Evolutionary conservation across 2,113 vertebrate genomes (phyloP), one percentile per base, ranked within the genome.

Genomic region (Sebastes schlegelii): DNA sequence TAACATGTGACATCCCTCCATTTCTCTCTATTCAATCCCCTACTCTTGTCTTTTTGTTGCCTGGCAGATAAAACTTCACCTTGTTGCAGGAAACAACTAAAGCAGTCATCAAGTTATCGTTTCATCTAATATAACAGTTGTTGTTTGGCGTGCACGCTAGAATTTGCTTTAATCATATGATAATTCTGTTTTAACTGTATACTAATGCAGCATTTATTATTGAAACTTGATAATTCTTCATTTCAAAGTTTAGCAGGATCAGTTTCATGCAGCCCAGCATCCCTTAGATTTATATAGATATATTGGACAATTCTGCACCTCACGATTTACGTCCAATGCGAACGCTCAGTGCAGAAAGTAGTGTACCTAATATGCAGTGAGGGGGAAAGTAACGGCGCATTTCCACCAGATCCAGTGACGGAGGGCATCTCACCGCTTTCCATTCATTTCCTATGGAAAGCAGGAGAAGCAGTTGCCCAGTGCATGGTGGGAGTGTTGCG

Each of bases 1-100:
- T 45, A 71, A 6, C 82, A 85, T 73, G 75, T 64, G 51, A 84
- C 55, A 74, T 69, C 70, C 63, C 62, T 55, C 13, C 63, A 34
- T 19, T 67, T 70, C 23, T 43, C 5, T 26, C 6, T 23, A 3
- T 76, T 62, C 58, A 80, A 17, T 61, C 42, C 40, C 16, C 4
- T 16, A 57, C 12, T 51, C n/a, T 34, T 60, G 14, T 71, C 13
- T 72, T 10, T 26, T 26, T 26, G 2, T 70, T 69, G 8, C 64
- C 58, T 21, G 2, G n/a, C 2, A 61, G 51, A 52, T 57, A 58
- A 46, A 79, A 23, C 14, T 23, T 6, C 45, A 34, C 26, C 16
- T 21, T 54, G 34, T 69, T 69, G 12, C 5, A 54, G 8, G 8
- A 72, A 45, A 55, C 10, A 52, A 45, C 4, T 2, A 8, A 67